Base-by-base conservation (phyloP, 2,113 vertebrate species). In the Melanotaenia duboulayi region DNA sequence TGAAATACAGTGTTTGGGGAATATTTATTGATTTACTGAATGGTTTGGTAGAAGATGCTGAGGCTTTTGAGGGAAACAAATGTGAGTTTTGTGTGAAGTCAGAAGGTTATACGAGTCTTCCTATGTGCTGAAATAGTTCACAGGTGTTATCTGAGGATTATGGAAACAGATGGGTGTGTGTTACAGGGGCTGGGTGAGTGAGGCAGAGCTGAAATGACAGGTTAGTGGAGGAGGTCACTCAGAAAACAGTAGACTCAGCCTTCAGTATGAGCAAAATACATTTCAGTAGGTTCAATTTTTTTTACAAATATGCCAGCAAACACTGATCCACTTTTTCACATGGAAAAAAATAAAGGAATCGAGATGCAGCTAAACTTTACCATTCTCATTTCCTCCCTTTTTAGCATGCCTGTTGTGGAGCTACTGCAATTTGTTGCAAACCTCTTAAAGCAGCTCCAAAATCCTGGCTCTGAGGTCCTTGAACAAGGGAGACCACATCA, bases 91-190 rank as follows among this genome's bases (percentile, higher is more conserved):
- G 62, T 65, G 57, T 44, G 68, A 84, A 82, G 86, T 82, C 81
- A 32, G 42, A 58, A 78, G 73, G 78, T 76, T 65, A 65, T 70
- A 77, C 17, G 74, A 86, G 83, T 76, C 54, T 78, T 87, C 77
- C 89, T 81, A 90, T 89, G 82, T 85, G 82, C 69, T 60, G 82
- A 90, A 93, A 92, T 92, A 84, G 89, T 91, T 90, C 89, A 88
- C 91, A 91, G 92, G 92, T 93, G 91, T 78, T 89, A 83, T 83
- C 62, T 77, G 78, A 84, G 74, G 74, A 65, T 79, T 87, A 87
- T 68, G 81, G 85, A 85, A 88, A 78, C 83, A 84, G 86, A 85
- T 78, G 80, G 67, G 76, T 65, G 74, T 70, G 60, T 2, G 56
- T 44, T 52, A 63, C 19, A 28, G 65, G 16, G 23, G 37, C 5